A percentile compares a stretch with the other conserved stretches of the same genome.
phyloP scores from a whole-genome alignment of 2,113 vertebrate genomes.

The Semnornis frantzii region DNA sequence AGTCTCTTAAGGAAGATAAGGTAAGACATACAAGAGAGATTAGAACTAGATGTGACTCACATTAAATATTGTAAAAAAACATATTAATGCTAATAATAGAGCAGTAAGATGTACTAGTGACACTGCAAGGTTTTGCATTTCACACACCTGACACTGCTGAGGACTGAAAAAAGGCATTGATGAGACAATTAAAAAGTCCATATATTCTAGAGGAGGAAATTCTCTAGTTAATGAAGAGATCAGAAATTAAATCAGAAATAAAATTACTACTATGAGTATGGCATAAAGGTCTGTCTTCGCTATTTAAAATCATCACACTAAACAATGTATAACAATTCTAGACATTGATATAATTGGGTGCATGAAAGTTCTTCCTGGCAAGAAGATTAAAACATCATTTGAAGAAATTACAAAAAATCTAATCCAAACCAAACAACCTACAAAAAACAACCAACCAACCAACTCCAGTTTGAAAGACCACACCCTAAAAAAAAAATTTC shows the following conservation, averaged over 20 bases:
- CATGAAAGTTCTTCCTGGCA: neutral
- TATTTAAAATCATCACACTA: neutral
- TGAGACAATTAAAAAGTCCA: neutral
- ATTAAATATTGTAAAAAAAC: neutral
- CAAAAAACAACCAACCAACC: neutral
- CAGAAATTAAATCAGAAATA: neutral
- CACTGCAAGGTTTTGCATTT: neutral
- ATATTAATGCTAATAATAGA: neutral
- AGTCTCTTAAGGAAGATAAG: neutral
- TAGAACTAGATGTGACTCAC: neutral
- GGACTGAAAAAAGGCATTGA: neutral
- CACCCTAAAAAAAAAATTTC: neutral
- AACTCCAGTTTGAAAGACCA: neutral
- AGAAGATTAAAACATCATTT: neutral
- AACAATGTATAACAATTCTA: neutral
- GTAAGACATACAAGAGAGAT: neutral
- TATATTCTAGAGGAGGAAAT: neutral
- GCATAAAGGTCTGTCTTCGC: neutral
- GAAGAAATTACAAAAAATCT: neutral
- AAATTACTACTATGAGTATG: neutral
- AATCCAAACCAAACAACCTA: neutral
- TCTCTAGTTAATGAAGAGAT: neutral
- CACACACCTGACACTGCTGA: neutral
- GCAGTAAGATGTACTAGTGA: neutral
- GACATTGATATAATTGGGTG: neutral